Conservation (phyloP, 2,888 invertebrate species). For the Drepana falcataria region DNA sequence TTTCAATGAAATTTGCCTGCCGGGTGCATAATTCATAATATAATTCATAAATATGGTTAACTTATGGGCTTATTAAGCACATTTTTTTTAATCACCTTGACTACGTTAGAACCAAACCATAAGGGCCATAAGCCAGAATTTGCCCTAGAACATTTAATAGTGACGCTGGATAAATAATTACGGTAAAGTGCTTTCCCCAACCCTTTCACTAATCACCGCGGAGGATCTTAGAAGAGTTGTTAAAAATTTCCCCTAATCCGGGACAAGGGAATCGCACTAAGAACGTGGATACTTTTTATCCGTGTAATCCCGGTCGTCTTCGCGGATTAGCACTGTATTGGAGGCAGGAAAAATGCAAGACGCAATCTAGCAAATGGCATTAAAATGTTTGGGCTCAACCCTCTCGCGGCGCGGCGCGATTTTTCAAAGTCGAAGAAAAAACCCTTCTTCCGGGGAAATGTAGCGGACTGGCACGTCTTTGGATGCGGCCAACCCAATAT, state of each 20-base stretch:
- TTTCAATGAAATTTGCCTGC: too few relatives aligned
- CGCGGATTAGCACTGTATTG: constrained; percentile 72
- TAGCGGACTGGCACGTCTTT: constrained; percentile 75
- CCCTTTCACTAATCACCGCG: constrained; percentile 65
- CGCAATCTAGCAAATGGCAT: constrained; percentile 79
- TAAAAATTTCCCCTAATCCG: constrained; percentile 69
- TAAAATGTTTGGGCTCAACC: constrained; percentile 77
- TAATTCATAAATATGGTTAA: too few relatives aligned
- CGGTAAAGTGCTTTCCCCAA: constrained; percentile 60
- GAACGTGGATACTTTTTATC: constrained; percentile 71
- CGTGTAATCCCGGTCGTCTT: constrained; percentile 66
- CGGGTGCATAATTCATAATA: too few relatives aligned
- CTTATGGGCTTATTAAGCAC: too few relatives aligned
- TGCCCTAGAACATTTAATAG: neutral
- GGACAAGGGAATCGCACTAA: constrained; percentile 72
- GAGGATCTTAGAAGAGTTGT: constrained; percentile 52
- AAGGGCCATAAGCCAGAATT: too few relatives aligned
- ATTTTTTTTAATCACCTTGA: too few relatives aligned
- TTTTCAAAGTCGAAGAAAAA: constrained; percentile 76
- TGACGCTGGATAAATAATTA: constrained; percentile 61
- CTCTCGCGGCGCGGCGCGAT: constrained; percentile 67
- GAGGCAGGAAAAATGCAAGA: constrained; percentile 73
- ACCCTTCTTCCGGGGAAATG: constrained; percentile 68
- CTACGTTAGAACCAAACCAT: too few relatives aligned
- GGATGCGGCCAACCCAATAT: constrained; percentile 55